These are phyloP conservation scores for Phalacrocorax pelagicus DNA, from an alignment of 2,113 vertebrate genomes.

Conservation along the genomic window DNA sequence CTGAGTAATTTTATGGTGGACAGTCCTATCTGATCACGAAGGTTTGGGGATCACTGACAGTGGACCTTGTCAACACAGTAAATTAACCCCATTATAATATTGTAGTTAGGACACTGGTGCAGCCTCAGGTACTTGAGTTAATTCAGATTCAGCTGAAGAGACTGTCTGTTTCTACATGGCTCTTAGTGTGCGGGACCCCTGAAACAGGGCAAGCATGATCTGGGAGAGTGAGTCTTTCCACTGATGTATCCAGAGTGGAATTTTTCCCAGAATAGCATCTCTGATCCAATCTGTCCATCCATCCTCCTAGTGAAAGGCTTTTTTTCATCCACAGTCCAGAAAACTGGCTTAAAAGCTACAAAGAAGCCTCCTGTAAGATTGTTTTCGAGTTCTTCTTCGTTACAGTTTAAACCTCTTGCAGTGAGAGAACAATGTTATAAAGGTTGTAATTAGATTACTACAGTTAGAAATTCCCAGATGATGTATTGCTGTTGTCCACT, in stretches of 20 bases:
- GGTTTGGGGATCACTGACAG: not conserved
- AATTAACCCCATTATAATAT: not conserved
- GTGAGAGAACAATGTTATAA: not conserved
- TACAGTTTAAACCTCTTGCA: not conserved
- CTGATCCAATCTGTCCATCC: not conserved
- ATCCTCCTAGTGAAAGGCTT: not conserved
- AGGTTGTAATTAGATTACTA: not conserved
- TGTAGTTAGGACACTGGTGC: not conserved
- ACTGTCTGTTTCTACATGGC: not conserved
- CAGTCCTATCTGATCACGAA: not conserved
- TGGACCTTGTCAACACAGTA: not conserved
- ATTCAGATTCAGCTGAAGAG: not conserved
- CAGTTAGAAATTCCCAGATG: not conserved
- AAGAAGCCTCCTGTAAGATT: not conserved
- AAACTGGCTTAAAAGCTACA: not conserved
- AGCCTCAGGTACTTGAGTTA: not conserved
- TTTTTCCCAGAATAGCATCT: not conserved
- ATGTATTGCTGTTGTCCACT: not conserved
- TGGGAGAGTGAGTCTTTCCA: not conserved
- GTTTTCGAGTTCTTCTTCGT: not conserved
- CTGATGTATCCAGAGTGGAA: not conserved
- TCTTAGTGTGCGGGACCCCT: not conserved
- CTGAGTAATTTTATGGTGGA: not conserved
- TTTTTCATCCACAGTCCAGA: not conserved
- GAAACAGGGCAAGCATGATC: rapidly evolving